Conservation (phyloP, 2,797 vertebrate genomes). For the Nyctibius grandis region DNA sequence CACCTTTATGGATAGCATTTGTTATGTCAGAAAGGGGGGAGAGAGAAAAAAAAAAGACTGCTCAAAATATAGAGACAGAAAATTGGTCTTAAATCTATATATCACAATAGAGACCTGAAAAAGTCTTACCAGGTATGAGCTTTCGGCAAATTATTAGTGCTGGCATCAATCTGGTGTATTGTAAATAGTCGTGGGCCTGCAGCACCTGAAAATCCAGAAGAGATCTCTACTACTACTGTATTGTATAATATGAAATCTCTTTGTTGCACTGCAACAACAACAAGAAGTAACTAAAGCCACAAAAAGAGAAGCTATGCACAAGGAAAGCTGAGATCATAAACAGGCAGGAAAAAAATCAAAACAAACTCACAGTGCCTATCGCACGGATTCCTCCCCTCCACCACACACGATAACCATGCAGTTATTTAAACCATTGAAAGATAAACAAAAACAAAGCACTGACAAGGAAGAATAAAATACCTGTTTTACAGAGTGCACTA, state of each 20-base stretch:
- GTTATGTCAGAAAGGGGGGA: fast-evolving
- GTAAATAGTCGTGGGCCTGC: conserved; percentile 95
- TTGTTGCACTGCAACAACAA: background rate
- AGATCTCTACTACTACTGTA: background rate
- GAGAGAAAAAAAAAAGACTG: no score
- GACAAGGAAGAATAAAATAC: background rate
- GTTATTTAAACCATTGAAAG: background rate
- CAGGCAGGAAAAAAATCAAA: background rate
- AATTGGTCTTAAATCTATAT: background rate
- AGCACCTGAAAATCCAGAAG: conserved; percentile 78
- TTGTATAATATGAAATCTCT: background rate
- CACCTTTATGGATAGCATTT: background rate
- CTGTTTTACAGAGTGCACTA: background rate
- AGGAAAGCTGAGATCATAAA: background rate
- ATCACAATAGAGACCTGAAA: background rate
- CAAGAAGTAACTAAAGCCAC: background rate
- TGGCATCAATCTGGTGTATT: conserved; percentile 96
- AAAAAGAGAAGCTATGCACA: background rate
- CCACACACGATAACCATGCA: background rate
- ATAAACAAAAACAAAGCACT: background rate
- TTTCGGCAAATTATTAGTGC: conserved; percentile 93
- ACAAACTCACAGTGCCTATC: background rate
- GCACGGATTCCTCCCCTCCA: background rate
- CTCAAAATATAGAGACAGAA: background rate
- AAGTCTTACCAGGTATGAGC: conserved; percentile 91